These are phyloP conservation scores for Diaphora mendica DNA, from an alignment of 2,888 invertebrate species.

Conservation along the genomic window DNA sequence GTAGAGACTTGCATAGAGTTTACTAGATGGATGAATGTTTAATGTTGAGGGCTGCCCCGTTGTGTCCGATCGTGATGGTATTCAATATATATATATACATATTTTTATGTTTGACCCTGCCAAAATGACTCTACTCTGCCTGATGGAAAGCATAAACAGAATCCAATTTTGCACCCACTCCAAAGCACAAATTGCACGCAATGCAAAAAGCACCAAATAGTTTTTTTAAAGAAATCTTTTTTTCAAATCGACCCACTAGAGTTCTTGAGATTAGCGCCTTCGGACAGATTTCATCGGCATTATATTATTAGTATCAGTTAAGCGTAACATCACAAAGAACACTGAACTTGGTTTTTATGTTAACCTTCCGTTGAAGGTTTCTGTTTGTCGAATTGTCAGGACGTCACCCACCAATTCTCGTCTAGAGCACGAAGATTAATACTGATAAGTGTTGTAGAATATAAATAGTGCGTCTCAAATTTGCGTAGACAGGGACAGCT, in stretches of 20 bases:
- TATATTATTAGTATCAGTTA: constrained; percentile 13
- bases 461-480: constrained; percentile 54
- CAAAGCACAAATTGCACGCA: no score
- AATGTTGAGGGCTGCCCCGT: not conserved
- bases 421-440: constrained; percentile 55
- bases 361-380: constrained; percentile 59
- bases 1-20: not conserved
- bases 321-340: constrained; percentile 18
- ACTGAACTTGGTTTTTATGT: constrained; percentile 57
- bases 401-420: constrained; percentile 46
- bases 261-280: not conserved
- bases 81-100: no score
- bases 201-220: not conserved
- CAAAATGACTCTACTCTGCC: no score
- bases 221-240: not conserved
- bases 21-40: not conserved
- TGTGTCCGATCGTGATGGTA: not conserved
- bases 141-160: no score
- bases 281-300: not conserved
- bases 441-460: constrained; percentile 57
- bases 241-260: not conserved
- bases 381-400: constrained; percentile 41
- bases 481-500: constrained; percentile 60
- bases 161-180: no score
- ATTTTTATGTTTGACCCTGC: no score